These are phyloP conservation scores for Stictonetta naevosa DNA, from an alignment of 2,113 vertebrate species.

Conservation along the genomic window DNA sequence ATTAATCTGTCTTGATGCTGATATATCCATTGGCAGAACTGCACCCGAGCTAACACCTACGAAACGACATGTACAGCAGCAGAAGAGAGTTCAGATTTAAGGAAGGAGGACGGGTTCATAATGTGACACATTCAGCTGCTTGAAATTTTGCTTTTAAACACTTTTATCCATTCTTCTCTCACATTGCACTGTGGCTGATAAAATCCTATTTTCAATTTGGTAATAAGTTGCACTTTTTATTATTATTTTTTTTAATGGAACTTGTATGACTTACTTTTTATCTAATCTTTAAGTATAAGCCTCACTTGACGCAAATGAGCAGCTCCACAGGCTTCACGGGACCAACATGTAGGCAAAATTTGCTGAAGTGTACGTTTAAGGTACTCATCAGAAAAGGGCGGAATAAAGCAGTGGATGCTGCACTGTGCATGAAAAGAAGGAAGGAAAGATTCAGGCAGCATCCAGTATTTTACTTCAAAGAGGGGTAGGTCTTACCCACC, in stretches of 20 bases:
- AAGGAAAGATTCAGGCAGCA: neutral
- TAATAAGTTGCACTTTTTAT: neutral
- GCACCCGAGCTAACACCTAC: neutral
- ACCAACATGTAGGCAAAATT: neutral
- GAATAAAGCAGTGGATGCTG: neutral
- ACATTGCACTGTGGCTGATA: neutral
- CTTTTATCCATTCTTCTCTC: neutral
- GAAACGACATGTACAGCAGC: slow-evolving; percentile 8
- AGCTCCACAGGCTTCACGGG: neutral
- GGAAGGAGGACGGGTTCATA: neutral
- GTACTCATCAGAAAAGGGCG: neutral
- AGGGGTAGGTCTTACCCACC: neutral
- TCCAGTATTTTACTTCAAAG: neutral
- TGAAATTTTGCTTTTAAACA: neutral
- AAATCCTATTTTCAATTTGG: slow-evolving; percentile 3
- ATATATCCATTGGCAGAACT: neutral
- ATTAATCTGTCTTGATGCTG: slow-evolving; percentile 33
- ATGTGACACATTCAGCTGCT: neutral
- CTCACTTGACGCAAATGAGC: neutral
- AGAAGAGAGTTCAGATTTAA: slow-evolving; percentile 15
- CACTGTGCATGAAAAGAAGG: neutral
- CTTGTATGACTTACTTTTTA: neutral
- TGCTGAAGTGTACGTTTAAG: neutral
- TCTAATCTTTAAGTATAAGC: neutral
- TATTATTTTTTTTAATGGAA: neutral